phyloP scores from a whole-genome alignment of 2,113 vertebrate species.

The Crypturellus undulatus region DNA sequence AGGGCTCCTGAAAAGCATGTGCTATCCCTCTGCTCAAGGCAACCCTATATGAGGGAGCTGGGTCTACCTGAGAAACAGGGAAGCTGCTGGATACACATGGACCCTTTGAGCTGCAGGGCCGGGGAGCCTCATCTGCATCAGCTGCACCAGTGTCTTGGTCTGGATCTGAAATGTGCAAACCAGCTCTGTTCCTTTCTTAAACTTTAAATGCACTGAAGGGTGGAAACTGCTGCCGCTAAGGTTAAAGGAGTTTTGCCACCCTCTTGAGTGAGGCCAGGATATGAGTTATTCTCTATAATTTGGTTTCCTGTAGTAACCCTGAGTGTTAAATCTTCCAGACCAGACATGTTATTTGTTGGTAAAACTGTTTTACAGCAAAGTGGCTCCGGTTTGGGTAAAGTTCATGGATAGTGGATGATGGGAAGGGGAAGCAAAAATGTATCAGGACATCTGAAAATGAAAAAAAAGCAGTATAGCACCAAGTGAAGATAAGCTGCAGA shows the following conservation, averaged over 20 bases:
- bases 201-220: background rate
- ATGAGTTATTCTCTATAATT: background rate
- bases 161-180: background rate
- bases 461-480: background rate
- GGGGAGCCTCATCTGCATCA: background rate
- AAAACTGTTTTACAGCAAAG: background rate
- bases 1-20: background rate
- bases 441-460: background rate
- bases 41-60: background rate
- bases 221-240: background rate
- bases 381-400: background rate
- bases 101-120: background rate
- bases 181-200: background rate
- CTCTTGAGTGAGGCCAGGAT: background rate
- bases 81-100: background rate
- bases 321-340: background rate
- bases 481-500: background rate
- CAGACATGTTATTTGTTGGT: background rate
- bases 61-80: background rate
- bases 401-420: background rate
- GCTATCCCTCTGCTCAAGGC: accelerated
- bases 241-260: background rate
- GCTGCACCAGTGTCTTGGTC: accelerated
- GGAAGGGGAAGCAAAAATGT: background rate
- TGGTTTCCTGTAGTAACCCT: background rate